A percentile compares a stretch with the other conserved stretches of the same genome.
Evolutionary conservation across 2,888 invertebrate genomes (phyloP).

Genomic region (Morpho achilles): DNA sequence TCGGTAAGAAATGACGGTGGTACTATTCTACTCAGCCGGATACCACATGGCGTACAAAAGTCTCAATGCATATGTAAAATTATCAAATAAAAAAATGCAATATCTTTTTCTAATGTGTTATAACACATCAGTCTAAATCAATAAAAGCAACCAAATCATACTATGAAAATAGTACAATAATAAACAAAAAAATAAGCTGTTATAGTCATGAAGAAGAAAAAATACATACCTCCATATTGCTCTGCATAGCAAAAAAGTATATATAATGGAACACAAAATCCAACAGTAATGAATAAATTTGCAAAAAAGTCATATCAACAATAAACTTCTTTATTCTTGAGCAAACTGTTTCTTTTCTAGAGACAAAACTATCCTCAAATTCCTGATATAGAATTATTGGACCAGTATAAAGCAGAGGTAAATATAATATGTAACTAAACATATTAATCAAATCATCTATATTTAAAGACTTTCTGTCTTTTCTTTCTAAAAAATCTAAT

Average conservation of each 20-base stretch:
- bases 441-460: conserved; percentile 62
- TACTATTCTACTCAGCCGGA: too few species aligned
- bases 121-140: too few species aligned
- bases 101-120: too few species aligned
- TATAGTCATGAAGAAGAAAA: background rate
- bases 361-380: conserved; percentile 74
- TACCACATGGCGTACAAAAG: too few species aligned
- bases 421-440: conserved; percentile 88
- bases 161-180: too few species aligned
- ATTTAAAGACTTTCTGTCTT: conserved; percentile 24
- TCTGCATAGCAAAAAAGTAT: conserved; percentile 88
- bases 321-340: conserved; percentile 60
- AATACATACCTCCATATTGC: conserved; percentile 78
- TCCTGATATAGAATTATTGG: conserved; percentile 89
- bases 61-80: too few species aligned
- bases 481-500: conserved; percentile 74
- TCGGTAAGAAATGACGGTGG: too few species aligned
- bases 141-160: too few species aligned
- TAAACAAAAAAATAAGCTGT: too few species aligned
- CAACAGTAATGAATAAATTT: conserved; percentile 84
- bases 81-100: too few species aligned
- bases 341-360: conserved; percentile 37
- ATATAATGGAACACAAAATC: conserved; percentile 88
- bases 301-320: conserved; percentile 74
- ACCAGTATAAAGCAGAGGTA: conserved; percentile 90